Conservation (phyloP, 2,888 invertebrate species). For the Nemotelus pantherinus region DNA sequence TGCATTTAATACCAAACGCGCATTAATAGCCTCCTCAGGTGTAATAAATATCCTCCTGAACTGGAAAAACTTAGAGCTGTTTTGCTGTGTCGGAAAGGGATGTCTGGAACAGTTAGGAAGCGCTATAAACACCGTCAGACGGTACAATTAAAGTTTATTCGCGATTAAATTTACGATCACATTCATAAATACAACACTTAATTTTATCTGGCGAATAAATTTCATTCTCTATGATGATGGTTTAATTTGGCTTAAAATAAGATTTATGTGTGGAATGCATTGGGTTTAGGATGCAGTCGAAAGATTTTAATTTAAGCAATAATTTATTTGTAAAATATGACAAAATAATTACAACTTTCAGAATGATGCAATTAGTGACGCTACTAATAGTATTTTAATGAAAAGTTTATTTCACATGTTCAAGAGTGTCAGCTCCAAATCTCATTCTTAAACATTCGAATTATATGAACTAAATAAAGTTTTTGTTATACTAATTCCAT, state of each 20-base stretch:
- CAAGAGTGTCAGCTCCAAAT: too few relatives aligned
- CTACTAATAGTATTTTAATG: too few relatives aligned
- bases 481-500: too few relatives aligned
- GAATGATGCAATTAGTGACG: too few relatives aligned
- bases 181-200: slow-evolving; percentile 20
- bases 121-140: slow-evolving; percentile 22
- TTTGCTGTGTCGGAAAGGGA: slow-evolving; percentile 50
- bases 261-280: not conserved
- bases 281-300: not conserved
- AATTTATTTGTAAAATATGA: not conserved
- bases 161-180: slow-evolving; percentile 33
- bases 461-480: too few relatives aligned
- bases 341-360: too few relatives aligned
- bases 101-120: slow-evolving; percentile 55
- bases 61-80: slow-evolving; percentile 56
- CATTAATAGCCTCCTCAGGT: slow-evolving; percentile 46
- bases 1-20: slow-evolving; percentile 43
- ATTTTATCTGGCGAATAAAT: slow-evolving; percentile 28
- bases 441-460: too few relatives aligned
- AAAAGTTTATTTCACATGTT: too few relatives aligned
- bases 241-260: not conserved
- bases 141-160: slow-evolving; percentile 30
- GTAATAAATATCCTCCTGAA: slow-evolving; percentile 51
- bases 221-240: slow-evolving; percentile 7
- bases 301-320: not conserved